Evolutionary conservation across 2,113 vertebrate genomes (phyloP), one percentile per base, ranked within the genome.

Genomic region (Spermophilus dauricus): DNA sequence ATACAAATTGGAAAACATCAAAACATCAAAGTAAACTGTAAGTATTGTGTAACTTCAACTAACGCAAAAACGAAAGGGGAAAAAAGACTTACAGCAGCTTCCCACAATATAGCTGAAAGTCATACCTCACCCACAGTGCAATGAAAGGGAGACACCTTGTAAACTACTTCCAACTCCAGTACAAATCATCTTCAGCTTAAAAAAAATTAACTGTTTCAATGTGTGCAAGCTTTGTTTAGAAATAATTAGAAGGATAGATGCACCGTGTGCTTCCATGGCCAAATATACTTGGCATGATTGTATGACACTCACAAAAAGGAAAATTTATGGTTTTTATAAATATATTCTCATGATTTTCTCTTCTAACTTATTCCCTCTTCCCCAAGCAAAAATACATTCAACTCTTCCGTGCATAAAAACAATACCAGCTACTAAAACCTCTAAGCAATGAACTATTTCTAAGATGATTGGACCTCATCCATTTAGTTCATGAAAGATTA

Each of bases 401-500:
- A 61, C 28, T 83, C 51, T 85, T 94, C 72, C 80, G 39, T 26
- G 34, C 28, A 42, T 7, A 32, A 94, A 65, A 80, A 92, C 20
- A 73, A 82, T 69, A 10, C 16, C 7, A 70, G 61, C 30, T 24
- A 45, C 10, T 67, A 12, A 83, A 95, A 80, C 3, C 32, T 75
- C n/a, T 39, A 75, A n/a, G 10, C 8, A 37, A 17, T n/a, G 26
- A 92, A 45, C 28, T 78, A 65, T 84, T 86, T 94, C 82, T 69
- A 78, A 83, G 80, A 78, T 32, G 37, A 89, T 4, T 53, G 32
- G 13, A 11, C 26, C 34, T 17, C 16, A 37, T 53, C 6, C 53
- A 86, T 8, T 89, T 78, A 78, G 11, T 82, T 84, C 63, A 93
- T 87, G 11, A 34, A 77, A 94, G 2, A 42, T 77, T 77, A 91